These are phyloP conservation scores for Microchirus variegatus DNA, from an alignment of 2,797 vertebrate genomes.

Conservation along the genomic window DNA sequence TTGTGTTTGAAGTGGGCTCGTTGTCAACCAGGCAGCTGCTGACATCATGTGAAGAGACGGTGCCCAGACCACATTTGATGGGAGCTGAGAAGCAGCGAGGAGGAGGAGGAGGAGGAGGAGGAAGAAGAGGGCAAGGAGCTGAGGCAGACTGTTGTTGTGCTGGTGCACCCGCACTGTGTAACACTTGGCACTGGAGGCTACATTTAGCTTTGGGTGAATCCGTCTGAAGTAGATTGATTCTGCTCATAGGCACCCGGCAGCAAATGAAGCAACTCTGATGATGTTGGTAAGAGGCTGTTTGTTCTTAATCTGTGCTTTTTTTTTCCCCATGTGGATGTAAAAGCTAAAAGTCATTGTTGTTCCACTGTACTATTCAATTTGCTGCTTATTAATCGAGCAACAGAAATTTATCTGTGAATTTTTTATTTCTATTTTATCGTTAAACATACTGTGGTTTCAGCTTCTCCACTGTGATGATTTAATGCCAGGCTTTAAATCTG, in stretches of 20 bases:
- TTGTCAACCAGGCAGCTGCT: slow-evolving; percentile 60
- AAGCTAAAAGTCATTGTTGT: not conserved
- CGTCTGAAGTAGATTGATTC: slow-evolving; percentile 40
- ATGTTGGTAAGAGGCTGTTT: slow-evolving; percentile 50
- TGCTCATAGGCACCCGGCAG: not conserved
- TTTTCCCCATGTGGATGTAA: not conserved
- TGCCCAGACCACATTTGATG: slow-evolving; percentile 44
- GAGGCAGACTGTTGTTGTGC: slow-evolving; percentile 14
- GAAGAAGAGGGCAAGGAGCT: slow-evolving; percentile 29
- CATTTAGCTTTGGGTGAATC: slow-evolving; percentile 30
- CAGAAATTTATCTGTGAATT: no score
- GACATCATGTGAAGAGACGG: slow-evolving; percentile 65
- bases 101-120: slow-evolving; percentile 18
- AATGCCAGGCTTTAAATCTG: not conserved
- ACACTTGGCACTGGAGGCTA: slow-evolving; percentile 26
- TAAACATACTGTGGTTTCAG: not conserved
- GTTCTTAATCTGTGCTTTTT: not conserved
- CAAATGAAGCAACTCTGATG: slow-evolving; percentile 29
- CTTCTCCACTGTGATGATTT: not conserved
- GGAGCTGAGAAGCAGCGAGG: slow-evolving; percentile 46
- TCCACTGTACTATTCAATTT: not conserved
- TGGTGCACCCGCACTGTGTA: slow-evolving; percentile 5
- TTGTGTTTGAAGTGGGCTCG: slow-evolving; percentile 61
- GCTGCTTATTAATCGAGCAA: no score
- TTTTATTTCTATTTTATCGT: not conserved